Conservation (phyloP, 2,888 invertebrate species). For the Allolobophora icterica region DNA sequence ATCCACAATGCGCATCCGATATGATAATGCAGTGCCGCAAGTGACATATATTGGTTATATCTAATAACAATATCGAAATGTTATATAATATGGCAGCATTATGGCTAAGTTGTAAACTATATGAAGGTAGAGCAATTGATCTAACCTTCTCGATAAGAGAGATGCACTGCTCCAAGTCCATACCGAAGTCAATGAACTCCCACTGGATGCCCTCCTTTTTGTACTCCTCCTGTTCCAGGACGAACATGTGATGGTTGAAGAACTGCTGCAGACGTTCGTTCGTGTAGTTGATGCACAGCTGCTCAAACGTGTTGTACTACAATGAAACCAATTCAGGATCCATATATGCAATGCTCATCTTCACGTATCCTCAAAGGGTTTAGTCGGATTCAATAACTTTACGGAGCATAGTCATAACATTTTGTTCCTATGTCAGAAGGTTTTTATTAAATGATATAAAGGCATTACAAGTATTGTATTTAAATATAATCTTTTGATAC, state of each 20-base stretch:
- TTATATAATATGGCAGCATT: too few relatives aligned
- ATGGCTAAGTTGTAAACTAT: not conserved
- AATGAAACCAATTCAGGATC: conserved; percentile 39
- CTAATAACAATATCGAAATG: not conserved
- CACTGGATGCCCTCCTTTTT: conserved; percentile 91
- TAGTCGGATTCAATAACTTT: too few relatives aligned
- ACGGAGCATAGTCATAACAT: not conserved
- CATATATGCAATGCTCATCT: too few relatives aligned
- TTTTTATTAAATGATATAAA: too few relatives aligned
- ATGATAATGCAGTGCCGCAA: not conserved
- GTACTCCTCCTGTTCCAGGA: conserved; percentile 95
- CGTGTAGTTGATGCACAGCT: conserved; percentile 97
- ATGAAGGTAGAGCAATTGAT: not conserved
- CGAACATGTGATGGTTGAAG: conserved; percentile 98
- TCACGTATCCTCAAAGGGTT: not conserved
- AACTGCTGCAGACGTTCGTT: conserved; percentile 97
- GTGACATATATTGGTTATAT: not conserved
- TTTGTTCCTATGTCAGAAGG: too few relatives aligned
- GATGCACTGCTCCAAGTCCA: conserved; percentile 94
- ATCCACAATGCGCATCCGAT: too few relatives aligned
- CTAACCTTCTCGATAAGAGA: conserved; percentile 73
- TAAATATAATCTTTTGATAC: too few relatives aligned
- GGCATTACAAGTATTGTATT: too few relatives aligned
- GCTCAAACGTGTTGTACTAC: conserved; percentile 96
- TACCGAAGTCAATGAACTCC: conserved; percentile 96